Base-by-base conservation (phyloP, 1,140 invertebrate genomes). In the Neodiprion lecontei region DNA sequence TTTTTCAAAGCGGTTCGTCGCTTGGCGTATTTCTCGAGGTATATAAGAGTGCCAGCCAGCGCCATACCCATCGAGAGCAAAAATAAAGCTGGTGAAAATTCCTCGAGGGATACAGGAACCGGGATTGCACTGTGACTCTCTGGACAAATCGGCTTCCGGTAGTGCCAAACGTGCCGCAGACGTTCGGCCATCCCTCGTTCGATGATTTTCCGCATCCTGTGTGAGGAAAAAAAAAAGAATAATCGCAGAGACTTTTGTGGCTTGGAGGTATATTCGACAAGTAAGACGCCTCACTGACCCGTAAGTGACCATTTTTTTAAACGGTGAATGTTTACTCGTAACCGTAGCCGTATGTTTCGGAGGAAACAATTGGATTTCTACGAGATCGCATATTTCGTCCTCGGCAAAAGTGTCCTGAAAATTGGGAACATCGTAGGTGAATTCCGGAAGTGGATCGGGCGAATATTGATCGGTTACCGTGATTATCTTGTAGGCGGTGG, bases 401-500 rank as follows among this genome's bases (percentile, higher is more conserved):
- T 86, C 84, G 12, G 70, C 76, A 50, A 86, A 85, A 1, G 78
- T 82, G n/a, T 79, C 78, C 80, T 85, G 65, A 9, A 80, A 78
- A 61, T 61, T 17, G 53, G n/a, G n/a, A 61, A 61, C 28, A 5
- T 40, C 2, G 28, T 40, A 40, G 5, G 28, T 40, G 28, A 40
- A 40, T 40, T 40, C 28, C 28, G 28, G 28, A 40, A 40, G 28
- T 40, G 5, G 28, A 40, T 40, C 28, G 5, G n/a, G n/a, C n/a
- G 53, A 61, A 7, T 61, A 14, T 61, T 17, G 11, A 17, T 8
- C 4, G 53, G n/a, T 61, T 17, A 78, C 87, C 61, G 86, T 83
- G 79, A 92, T 91, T 1, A 91, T 89, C 70, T 89, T 89, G 78
- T 92, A 92, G 0, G 88, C 91, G 1, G 88, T 88, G 3, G 90